Percentiles rank a stretch among this genome's conserved stretches.
These are phyloP conservation scores for Xiphophorus hellerii DNA, from an alignment of 2,113 vertebrate species.

Conservation along the genomic window DNA sequence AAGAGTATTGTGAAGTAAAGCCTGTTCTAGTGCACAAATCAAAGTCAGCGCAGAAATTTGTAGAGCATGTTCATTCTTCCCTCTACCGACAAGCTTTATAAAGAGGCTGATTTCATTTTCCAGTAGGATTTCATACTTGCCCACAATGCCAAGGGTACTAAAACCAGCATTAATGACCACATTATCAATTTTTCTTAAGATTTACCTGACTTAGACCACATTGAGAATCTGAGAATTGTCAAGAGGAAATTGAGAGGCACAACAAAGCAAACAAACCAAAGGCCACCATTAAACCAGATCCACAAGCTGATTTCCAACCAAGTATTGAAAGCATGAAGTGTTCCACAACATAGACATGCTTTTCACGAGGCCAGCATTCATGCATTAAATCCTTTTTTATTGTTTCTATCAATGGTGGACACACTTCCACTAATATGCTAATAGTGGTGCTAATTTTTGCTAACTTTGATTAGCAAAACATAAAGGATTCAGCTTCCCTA, in stretches of 20 bases:
- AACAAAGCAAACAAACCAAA: too few relatives aligned
- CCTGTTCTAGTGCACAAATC: background rate
- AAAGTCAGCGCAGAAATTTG: background rate
- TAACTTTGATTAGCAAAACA: too few relatives aligned
- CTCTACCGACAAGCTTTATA: background rate
- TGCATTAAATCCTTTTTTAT: background rate
- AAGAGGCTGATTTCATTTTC: background rate
- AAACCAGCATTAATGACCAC: background rate
- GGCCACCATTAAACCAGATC: too few relatives aligned
- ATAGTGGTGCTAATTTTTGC: too few relatives aligned
- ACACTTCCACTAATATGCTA: too few relatives aligned
- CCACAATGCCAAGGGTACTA: background rate
- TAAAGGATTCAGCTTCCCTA: too few relatives aligned
- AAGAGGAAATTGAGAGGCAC: too few relatives aligned
- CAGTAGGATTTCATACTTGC: background rate
- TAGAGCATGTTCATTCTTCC: background rate
- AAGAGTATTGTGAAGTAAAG: background rate
- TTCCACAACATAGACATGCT: background rate
- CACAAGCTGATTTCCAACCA: background rate
- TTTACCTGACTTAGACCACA: background rate
- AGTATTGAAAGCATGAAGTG: background rate
- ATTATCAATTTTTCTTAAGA: background rate
- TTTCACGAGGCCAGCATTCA: background rate
- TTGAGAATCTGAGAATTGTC: background rate
- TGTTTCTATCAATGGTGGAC: background rate